These are phyloP conservation scores for Astyanax mexicanus DNA, from an alignment of 2,797 vertebrate genomes.

Conservation along the genomic window DNA sequence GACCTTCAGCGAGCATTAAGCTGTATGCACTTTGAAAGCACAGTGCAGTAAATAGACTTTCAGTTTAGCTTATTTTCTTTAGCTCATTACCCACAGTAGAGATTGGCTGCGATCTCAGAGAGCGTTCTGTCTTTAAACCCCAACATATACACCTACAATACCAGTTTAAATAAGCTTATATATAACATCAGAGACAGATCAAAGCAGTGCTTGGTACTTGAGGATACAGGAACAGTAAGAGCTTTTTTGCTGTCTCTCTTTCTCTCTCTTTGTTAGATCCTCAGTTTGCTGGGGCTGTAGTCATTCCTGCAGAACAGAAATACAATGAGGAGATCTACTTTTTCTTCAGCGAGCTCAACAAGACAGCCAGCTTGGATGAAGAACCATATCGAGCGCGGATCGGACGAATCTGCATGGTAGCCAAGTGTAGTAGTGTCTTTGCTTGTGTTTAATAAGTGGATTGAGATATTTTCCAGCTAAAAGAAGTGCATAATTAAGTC, in stretches of 20 bases:
- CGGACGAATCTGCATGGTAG: constrained; percentile 82
- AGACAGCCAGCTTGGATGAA: constrained; percentile 77
- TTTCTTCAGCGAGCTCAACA: constrained; percentile 85
- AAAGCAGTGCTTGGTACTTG: constrained; percentile 3
- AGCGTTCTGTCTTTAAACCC: not conserved
- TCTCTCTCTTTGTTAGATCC: constrained; percentile 68
- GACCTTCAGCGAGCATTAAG: not conserved
- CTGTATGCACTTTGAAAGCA: not conserved
- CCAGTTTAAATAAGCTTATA: not conserved
- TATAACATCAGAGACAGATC: not conserved
- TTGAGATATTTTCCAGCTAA: not conserved
- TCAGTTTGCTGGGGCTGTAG: constrained; percentile 80
- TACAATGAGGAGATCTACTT: constrained; percentile 83
- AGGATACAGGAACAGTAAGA: constrained; percentile 20
- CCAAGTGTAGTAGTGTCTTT: constrained; percentile 6
- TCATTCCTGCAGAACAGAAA: constrained; percentile 73
- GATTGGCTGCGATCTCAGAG: not conserved
- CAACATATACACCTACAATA: not conserved
- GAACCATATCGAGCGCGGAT: constrained; percentile 81
- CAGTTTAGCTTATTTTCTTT: not conserved
- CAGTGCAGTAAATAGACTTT: not conserved
- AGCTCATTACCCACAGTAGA: not conserved
- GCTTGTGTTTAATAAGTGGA: not conserved
- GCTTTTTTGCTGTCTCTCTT: constrained; percentile 14
- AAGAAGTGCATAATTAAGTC: not conserved